Conservation (phyloP, 2,888 invertebrate genomes). For the Synergus japonicus region DNA sequence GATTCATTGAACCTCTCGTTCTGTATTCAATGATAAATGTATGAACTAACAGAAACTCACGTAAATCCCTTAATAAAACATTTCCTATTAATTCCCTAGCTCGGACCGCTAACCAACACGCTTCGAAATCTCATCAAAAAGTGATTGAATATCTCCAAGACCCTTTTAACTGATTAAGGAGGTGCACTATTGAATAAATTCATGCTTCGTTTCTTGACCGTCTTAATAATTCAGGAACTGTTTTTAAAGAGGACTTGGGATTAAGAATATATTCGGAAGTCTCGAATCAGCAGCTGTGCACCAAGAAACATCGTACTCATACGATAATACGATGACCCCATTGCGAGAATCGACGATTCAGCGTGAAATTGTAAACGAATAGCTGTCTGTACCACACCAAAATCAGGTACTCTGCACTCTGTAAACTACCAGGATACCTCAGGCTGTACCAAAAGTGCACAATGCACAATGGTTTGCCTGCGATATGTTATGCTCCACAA, state of each 20-base stretch:
- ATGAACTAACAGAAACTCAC: not conserved
- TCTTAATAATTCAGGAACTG: not conserved
- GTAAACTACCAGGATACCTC: not conserved
- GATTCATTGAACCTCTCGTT: not conserved
- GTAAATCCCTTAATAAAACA: not conserved
- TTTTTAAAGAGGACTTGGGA: not conserved
- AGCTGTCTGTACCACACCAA: not conserved
- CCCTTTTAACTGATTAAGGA: slow-evolving; percentile 1
- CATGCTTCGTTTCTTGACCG: not conserved
- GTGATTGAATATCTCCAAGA: not conserved
- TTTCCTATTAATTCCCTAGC: not conserved
- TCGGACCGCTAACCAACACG: not conserved
- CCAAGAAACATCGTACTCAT: not conserved
- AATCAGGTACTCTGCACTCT: slow-evolving; percentile 20
- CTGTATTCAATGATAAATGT: not conserved
- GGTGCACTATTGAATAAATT: not conserved
- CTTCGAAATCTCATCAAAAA: slow-evolving; percentile 3
- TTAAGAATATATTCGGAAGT: not conserved
- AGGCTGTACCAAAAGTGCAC: slow-evolving; percentile 11
- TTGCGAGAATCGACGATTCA: slow-evolving; percentile 45
- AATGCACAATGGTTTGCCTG: not conserved
- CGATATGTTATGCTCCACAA: slow-evolving; percentile 27
- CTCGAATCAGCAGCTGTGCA: slow-evolving; percentile 10
- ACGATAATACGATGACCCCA: slow-evolving; percentile 42
- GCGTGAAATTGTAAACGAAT: slow-evolving; percentile 41